These are phyloP conservation scores for Dasypogon diadema DNA, from an alignment of 2,888 invertebrate genomes.

Conservation along the genomic window DNA sequence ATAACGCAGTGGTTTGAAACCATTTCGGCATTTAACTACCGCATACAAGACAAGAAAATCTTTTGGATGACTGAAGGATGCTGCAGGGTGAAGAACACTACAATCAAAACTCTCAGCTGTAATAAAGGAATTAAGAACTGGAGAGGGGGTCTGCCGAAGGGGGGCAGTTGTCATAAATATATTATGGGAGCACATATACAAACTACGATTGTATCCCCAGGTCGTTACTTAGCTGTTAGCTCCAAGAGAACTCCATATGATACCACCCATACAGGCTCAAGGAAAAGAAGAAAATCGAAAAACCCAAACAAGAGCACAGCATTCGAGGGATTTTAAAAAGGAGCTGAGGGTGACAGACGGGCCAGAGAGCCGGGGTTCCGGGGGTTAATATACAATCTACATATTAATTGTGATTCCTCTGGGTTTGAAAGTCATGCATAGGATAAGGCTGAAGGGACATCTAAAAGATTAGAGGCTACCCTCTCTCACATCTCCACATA, in stretches of 20 bases:
- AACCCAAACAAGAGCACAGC: constrained; percentile 40
- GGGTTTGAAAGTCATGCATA: constrained; percentile 42
- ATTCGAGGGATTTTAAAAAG: constrained; percentile 46
- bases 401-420: constrained; percentile 56
- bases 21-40: constrained; percentile 6
- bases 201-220: not conserved
- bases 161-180: constrained; percentile 46
- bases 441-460: constrained; percentile 55
- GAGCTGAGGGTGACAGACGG: constrained; percentile 1
- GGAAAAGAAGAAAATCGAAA: constrained; percentile 45
- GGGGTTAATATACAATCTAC: constrained; percentile 56
- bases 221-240: constrained; percentile 20
- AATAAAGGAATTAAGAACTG: constrained; percentile 33
- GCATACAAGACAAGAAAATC: not conserved
- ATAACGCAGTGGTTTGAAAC: not conserved
- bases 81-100: not conserved
- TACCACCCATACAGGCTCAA: constrained; percentile 22
- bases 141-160: not conserved
- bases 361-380: constrained; percentile 4
- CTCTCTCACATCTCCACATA: constrained; percentile 18
- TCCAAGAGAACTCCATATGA: not conserved
- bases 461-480: constrained; percentile 55
- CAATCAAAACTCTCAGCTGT: constrained; percentile 26
- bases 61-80: not conserved
- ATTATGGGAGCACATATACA: not conserved